Base-by-base conservation (phyloP, 35 echinoderm and acorn worm genomes). In the Ophioderma brevispina region DNA sequence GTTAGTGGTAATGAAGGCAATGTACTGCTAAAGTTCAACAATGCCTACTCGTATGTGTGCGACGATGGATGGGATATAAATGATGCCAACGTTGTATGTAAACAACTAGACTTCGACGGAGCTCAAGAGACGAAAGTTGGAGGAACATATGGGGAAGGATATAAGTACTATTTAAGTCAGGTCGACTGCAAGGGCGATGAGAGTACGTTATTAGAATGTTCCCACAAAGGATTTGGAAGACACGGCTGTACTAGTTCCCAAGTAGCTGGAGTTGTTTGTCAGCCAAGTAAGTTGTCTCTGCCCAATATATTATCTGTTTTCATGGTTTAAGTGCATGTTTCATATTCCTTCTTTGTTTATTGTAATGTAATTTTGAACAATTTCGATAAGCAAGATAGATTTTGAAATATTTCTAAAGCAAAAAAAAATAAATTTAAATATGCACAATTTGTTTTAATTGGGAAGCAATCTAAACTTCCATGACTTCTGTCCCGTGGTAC, bases 1-100 rank as follows among this genome's bases (percentile, higher is more conserved):
- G 37, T 21, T 19, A 43, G 42, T 83, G 17, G 23, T 23, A 83
- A 83, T 25, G 38, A 55, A 83, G 81, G 81, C 17, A 38, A 23
- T 23, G 81, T 83, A 13, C 17, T 37, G 25, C 21, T 83, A 19
- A 23, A 43, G 18, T 40, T n/a, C 38, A 19, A 83, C 3, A 39
- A 39, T 39, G 37, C 37, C 21, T 83, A 21, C 17, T 15, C n/a
- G 4, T 41, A 31, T 46, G 81, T 83, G 15, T 83, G 81, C 33
- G 43, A 83, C 21, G 35, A 63, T 31, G 6, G 33, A 1, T 86
- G 49, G 49, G 84, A 86, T 38, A 11, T 23, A 0, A n/a, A 76
- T 31, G 84, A 86, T 36, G 84, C 84, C 33, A n/a, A 63, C 13
- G 84, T 86, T 13, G 59, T 75, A 33, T 83, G 81, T 23, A 83